Base-by-base conservation (phyloP, 1,140 invertebrate species). In the Euura lappo region DNA sequence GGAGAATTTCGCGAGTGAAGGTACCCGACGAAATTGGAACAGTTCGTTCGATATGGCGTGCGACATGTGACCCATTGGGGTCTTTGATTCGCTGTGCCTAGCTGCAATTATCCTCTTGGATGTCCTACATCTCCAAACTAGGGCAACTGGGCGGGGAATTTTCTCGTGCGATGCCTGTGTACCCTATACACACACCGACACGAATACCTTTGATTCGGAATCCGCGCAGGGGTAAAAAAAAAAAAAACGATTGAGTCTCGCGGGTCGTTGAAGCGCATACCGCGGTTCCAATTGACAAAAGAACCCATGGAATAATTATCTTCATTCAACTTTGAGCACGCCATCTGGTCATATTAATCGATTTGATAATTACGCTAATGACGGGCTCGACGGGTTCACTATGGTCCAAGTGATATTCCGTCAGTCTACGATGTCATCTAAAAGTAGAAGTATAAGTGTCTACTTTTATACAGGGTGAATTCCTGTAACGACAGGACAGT, bases 51-150 rank as follows among this genome's bases (percentile, higher is more conserved):
- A 60, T 60, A 60, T 60, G 13, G 6, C 51, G 5, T 60, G 51
- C 6, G 6, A 60, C 51, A 60, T 60, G 51, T 60, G 47, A 51
- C 47, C 6, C 13, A n/a, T 60, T 60, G 13, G 51, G 13, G 51
- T 28, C 66, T 68, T 68, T 68, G 66, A 68, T 68, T 68, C 66
- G 4, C 28, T 28, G 4, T 68, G 44, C 6, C 51, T 3, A 42
- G 11, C 66, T 3, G 66, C 8, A 68, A 68, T 68, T 28, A 68
- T 68, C 66, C 11, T 68, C 66, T 68, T 28, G 66, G 10, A 44
- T 44, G 66, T 8, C 66, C 66, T 44, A 68, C 44, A 68, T 68
- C 3, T 28, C 3, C 4, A 10, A 68, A 42, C 8, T 68, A 44
- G 66, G 44, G 66, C 4, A 68, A 28, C 10, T 8, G 5, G 51